Evolutionary conservation across 2,888 invertebrate species (phyloP), one percentile per base, ranked within the genome.

Genomic region (Oasisia sp.): DNA sequence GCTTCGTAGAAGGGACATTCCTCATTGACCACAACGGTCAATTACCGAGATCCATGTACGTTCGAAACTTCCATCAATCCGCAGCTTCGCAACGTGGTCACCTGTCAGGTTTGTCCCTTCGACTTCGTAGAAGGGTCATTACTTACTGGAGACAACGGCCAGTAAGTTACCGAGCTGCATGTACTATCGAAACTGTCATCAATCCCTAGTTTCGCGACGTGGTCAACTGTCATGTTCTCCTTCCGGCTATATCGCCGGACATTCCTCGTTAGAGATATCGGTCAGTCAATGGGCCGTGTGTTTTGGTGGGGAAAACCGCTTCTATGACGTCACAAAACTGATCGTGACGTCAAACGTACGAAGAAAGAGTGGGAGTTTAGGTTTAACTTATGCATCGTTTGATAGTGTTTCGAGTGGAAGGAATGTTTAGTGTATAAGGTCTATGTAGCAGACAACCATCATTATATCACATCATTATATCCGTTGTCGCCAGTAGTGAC

Each of bases 301-400:
- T 38, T 38, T 38, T 38, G 38, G 38, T 38, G 38, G 38, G 4
- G 38, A 38, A 38, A 38, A 38, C 38, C 38, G 38, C 74, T 74
- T 74, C 19, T n/a, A 7, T 74, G 74, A 74, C 74, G 74, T 74
- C 74, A 74, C 74, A 19, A 19, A 27, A 74, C 19, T 27, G n/a
- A 74, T 74, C n/a, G 74, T 74, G 74, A 74, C 74, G 74, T 74
- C 74, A 74, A 74, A 74, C n/a, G n/a, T 74, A 74, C 5, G 74
- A 7, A 74, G 74, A 19, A 0, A 27, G 74, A n/a, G 74, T 27
- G 27, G 27, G 27, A 4, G 5, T n/a, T 74, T 74, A 27, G 27
- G 1, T 74, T 7, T 74, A 27, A 3, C 14, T 74, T 7, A n/a
- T 19, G 27, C 27, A 5, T 74, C 74, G 27, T 27, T 19, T 27